Evolutionary conservation across 2,113 vertebrate species (phyloP).

Genomic region (Myotis lucifugus): DNA sequence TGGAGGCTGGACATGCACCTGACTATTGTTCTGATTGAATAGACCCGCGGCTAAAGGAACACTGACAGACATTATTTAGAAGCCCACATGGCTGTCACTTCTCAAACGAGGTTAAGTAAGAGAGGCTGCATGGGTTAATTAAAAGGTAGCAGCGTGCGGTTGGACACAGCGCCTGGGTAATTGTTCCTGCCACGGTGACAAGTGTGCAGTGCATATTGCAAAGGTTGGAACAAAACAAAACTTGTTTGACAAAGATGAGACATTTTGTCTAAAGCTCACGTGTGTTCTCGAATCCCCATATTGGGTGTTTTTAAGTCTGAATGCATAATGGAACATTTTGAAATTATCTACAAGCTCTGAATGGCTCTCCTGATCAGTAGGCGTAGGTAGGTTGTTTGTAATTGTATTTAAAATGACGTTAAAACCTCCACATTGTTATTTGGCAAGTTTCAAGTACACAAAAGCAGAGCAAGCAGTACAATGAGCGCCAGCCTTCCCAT

Average conservation of each 20-base stretch:
- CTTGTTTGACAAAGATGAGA: constrained; percentile 68
- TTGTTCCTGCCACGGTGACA: constrained; percentile 77
- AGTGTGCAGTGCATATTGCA: constrained; percentile 77
- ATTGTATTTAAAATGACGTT: not conserved
- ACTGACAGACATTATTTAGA: constrained; percentile 30
- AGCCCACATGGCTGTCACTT: constrained; percentile 65
- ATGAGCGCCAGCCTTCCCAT: too few species aligned
- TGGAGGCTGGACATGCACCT: not conserved
- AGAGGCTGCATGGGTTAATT: too few species aligned
- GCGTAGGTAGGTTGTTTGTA: not conserved
- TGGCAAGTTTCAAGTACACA: not conserved
- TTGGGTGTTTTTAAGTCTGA: constrained; percentile 6
- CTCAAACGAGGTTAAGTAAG: constrained; percentile 74
- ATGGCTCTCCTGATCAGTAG: not conserved
- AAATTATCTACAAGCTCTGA: not conserved
- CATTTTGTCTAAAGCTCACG: constrained; percentile 62
- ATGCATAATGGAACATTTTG: not conserved
- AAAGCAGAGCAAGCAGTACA: not conserved
- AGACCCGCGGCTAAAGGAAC: constrained; percentile 31
- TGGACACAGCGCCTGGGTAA: constrained; percentile 77
- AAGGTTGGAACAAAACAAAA: constrained; percentile 78
- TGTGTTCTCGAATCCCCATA: not conserved
- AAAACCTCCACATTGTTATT: not conserved
- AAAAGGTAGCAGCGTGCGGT: constrained; percentile 83
- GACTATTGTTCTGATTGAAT: constrained; percentile 58